Evolutionary conservation across 2,888 invertebrate genomes (phyloP).

Genomic region (Tigriopus californicus): DNA sequence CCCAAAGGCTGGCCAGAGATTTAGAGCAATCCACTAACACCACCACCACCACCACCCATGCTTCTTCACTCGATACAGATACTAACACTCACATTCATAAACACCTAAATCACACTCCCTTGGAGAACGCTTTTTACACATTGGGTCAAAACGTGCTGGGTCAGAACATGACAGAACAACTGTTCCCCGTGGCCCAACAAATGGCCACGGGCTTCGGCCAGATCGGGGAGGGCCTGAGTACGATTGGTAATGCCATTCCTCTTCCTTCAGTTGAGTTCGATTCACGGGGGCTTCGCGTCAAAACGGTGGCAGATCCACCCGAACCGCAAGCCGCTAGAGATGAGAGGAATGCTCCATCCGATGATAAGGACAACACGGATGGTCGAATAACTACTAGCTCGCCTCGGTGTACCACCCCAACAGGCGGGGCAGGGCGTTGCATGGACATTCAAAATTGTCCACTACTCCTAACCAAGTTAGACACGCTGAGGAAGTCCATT

Average conservation of each 20-base stretch:
- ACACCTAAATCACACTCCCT: too few relatives aligned
- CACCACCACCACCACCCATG: too few relatives aligned
- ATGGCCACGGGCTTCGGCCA: constrained; percentile 22
- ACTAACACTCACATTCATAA: too few relatives aligned
- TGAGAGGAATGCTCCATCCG: background rate
- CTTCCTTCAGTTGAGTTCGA: constrained; percentile 23
- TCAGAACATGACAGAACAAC: constrained; percentile 57
- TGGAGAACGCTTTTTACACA: constrained; percentile 43
- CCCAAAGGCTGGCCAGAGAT: too few relatives aligned
- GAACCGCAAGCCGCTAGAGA: background rate
- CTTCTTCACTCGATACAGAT: too few relatives aligned
- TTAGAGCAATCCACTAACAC: too few relatives aligned
- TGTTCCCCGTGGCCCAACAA: constrained; percentile 45
- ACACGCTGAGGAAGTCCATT: constrained; percentile 59
- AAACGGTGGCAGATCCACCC: constrained; percentile 19
- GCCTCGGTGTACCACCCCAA: constrained; percentile 57
- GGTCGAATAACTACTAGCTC: constrained; percentile 23
- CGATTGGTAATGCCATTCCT: constrained; percentile 18
- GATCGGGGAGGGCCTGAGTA: constrained; percentile 10
- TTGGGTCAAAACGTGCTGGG: constrained; percentile 59
- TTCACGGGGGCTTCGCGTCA: constrained; percentile 23
- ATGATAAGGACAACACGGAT: background rate
- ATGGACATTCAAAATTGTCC: constrained; percentile 76
- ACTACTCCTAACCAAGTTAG: constrained; percentile 56
- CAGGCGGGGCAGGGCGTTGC: constrained; percentile 56